Base-by-base conservation (phyloP, 2,888 invertebrate genomes). In the Ctenicera cuprea region DNA sequence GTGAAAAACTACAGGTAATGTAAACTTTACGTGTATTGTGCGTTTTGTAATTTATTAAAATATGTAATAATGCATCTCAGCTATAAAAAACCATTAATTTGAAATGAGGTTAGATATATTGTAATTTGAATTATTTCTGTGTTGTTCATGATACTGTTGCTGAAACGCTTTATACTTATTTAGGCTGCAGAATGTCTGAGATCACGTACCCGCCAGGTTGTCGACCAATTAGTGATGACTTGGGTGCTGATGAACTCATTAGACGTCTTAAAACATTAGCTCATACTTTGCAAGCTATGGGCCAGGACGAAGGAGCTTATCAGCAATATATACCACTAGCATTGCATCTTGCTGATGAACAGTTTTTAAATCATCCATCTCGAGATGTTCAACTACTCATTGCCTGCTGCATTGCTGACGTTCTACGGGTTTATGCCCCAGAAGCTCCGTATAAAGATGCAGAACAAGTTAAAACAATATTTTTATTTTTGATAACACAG, bases 371-470 rank as follows among this genome's bases (percentile, higher is more conserved):
- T 76, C 97, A 99, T 87, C 89, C 91, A 52, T 97, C 96, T 73
- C 92, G 95, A 79, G 98, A 99, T 88, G 98, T 99, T 0, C 95
- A 98, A 85, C 89, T 99, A 63, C 89, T 98, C 38, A 96, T 98
- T 74, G 98, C 98, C 0, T 99, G 98, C 87, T 98, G 98, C 86
- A 96, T 99, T 83, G 98, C 98, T 5, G 98, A 99, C 87, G 96
- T 99, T 37, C 91, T 99, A 78, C 89, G 98, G 73, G 96, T 99
- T 5, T 99, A 97, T 87, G 98, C 98, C 0, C 98, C 99, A 0
- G 98, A 98, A 85, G 98, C 98, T 41, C 99, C 99, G 0, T 99
- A 97, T 86, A 97, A 97, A 88, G 98, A 98, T 85, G 94, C 95
- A 75, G 95, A 96, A 75, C 97, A 97, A 90, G 94, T 98, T 73